These are phyloP conservation scores for Drosophila orosa DNA, from an alignment of 1,140 invertebrate species.

Conservation along the genomic window DNA sequence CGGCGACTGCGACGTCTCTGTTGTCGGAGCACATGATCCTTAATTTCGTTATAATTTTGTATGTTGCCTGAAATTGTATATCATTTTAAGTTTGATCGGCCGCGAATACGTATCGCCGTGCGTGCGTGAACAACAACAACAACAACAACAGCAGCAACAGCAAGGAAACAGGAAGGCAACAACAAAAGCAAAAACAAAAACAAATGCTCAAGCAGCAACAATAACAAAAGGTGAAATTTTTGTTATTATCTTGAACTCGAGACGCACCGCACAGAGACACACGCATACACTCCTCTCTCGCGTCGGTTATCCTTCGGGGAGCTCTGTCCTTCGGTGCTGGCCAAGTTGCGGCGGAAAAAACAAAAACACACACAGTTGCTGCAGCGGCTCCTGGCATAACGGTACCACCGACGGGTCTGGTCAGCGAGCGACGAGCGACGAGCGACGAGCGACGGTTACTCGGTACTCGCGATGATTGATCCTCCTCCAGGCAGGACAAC, in stretches of 20 bases:
- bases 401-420: slow-evolving; percentile 31
- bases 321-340: slow-evolving; percentile 7
- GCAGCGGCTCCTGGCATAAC: slow-evolving; percentile 36
- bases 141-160: slow-evolving; percentile 1
- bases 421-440: slow-evolving; percentile 11
- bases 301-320: slow-evolving; percentile 10
- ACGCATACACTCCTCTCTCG: no score
- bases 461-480: slow-evolving; percentile 17
- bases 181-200: slow-evolving; percentile 11
- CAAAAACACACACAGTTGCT: slow-evolving; percentile 39
- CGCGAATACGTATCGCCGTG: slow-evolving; percentile 82
- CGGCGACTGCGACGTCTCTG: slow-evolving; percentile 43
- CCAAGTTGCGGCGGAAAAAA: slow-evolving; percentile 30
- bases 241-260: slow-evolving; percentile 20
- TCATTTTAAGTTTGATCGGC: slow-evolving; percentile 85
- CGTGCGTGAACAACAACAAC: slow-evolving; percentile 59
- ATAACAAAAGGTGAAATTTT: slow-evolving; percentile 23
- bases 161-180: slow-evolving; percentile 1
- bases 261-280: not conserved
- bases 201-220: slow-evolving; percentile 4
- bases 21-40: slow-evolving; percentile 83
- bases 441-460: slow-evolving; percentile 2
- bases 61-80: slow-evolving; percentile 84
- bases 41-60: slow-evolving; percentile 85
- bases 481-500: slow-evolving; percentile 1